Evolutionary conservation across 2,113 vertebrate genomes (phyloP).

Genomic region (Blennius ocellaris): DNA sequence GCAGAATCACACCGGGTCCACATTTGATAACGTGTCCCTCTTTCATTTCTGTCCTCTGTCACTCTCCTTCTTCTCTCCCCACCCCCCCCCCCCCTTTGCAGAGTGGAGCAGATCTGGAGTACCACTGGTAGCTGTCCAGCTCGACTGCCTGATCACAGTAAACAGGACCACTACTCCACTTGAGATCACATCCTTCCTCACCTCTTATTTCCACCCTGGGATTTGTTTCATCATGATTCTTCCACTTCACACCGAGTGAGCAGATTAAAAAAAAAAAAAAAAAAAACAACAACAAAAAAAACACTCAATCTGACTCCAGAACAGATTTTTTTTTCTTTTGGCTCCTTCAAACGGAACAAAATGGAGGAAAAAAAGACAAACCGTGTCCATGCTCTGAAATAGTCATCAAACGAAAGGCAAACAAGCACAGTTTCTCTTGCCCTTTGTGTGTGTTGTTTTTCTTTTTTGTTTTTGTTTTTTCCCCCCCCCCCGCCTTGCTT

Average conservation of each 20-base stretch:
- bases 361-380: constrained; percentile 69
- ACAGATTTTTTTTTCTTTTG: constrained; percentile 69
- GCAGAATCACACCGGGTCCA: background rate
- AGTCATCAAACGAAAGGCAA: constrained; percentile 41
- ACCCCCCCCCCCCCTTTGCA: constrained; percentile 66
- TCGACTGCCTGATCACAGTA: constrained; percentile 78
- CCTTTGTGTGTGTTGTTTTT: constrained; percentile 19
- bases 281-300: constrained; percentile 64
- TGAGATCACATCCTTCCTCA: constrained; percentile 87
- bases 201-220: constrained; percentile 73
- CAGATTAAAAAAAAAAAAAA: constrained; percentile 65
- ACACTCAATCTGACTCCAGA: constrained; percentile 79
- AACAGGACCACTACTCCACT: constrained; percentile 90
- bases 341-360: constrained; percentile 76
- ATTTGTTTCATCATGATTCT: constrained; percentile 17
- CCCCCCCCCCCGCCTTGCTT: constrained; percentile 23
- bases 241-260: constrained; percentile 85
- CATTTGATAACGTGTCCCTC: background rate
- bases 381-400: constrained; percentile 80
- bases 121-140: constrained; percentile 93
- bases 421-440: constrained; percentile 71
- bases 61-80: background rate
- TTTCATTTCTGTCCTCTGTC: background rate
- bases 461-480: too few relatives aligned
- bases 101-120: constrained; percentile 95